Percentiles rank a stretch among this genome's conserved stretches.
Evolutionary conservation across 2,113 vertebrate species (phyloP).

Genomic region (Merops nubicus): DNA sequence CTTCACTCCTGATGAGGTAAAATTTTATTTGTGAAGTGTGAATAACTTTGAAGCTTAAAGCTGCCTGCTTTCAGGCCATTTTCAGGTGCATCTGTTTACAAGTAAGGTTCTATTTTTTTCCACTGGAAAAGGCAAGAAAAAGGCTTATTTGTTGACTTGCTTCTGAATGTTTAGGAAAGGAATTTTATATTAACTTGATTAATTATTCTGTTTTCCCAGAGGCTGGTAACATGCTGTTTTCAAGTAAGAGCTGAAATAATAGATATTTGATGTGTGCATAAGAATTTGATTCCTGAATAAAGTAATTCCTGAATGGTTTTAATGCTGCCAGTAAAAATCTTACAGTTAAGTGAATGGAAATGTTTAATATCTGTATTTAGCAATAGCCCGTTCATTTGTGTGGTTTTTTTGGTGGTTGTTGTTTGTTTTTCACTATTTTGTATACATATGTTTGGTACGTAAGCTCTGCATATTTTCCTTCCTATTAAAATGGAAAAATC

Average conservation of each 20-base stretch:
- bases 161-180: not conserved
- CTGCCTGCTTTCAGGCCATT: not conserved
- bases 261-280: not conserved
- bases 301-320: not conserved
- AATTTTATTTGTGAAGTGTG: conserved; percentile 34
- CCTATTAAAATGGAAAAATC: not conserved
- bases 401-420: too few species aligned
- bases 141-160: not conserved
- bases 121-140: not conserved
- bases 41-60: conserved; percentile 27
- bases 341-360: not conserved
- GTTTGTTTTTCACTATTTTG: not conserved
- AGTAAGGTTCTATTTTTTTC: not conserved
- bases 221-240: not conserved
- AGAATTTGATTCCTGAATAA: not conserved
- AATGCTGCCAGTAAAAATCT: not conserved
- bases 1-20: not conserved
- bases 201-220: not conserved
- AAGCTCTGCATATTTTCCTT: not conserved
- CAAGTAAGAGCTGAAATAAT: not conserved
- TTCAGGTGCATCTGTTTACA: not conserved
- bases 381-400: not conserved
- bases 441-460: not conserved
- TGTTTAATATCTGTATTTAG: not conserved
- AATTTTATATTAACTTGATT: not conserved